Conservation (phyloP, 2,113 vertebrate species). For the Girardinichthys multiradiatus region DNA sequence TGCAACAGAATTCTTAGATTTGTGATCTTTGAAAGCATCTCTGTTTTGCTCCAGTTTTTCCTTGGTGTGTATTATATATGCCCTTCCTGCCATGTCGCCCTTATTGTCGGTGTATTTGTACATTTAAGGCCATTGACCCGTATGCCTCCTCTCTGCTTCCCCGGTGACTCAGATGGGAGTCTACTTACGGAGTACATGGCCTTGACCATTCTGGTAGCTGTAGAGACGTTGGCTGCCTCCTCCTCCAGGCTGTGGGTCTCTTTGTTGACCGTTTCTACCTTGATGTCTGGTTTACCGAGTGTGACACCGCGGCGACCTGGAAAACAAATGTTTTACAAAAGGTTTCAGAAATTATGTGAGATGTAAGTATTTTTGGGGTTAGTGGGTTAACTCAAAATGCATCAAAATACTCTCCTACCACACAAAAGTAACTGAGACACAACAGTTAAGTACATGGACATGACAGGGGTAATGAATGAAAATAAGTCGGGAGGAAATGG, state of each 20-base stretch:
- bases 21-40: not conserved
- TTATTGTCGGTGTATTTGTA: conserved; percentile 40
- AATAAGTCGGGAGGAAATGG: not conserved
- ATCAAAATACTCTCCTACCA: not conserved
- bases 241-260: conserved; percentile 92
- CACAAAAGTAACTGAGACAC: not conserved
- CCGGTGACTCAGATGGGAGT: conserved; percentile 73
- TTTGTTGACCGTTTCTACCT: conserved; percentile 96
- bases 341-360: not conserved
- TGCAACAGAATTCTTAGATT: not conserved
- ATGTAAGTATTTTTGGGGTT: too few relatives aligned
- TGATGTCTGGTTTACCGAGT: conserved; percentile 93
- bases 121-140: conserved; percentile 57
- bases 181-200: conserved; percentile 93
- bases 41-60: not conserved
- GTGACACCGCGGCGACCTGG: conserved; percentile 92
- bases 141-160: conserved; percentile 44
- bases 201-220: conserved; percentile 94
- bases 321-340: conserved; percentile 17
- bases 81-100: conserved; percentile 21
- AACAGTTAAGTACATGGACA: not conserved
- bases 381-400: not conserved
- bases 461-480: not conserved
- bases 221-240: conserved; percentile 88
- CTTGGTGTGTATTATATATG: not conserved